A percentile compares a stretch with the other conserved stretches of the same genome.
Evolutionary conservation across 2,113 vertebrate species (phyloP).

Genomic region (Otocyon megalotis): DNA sequence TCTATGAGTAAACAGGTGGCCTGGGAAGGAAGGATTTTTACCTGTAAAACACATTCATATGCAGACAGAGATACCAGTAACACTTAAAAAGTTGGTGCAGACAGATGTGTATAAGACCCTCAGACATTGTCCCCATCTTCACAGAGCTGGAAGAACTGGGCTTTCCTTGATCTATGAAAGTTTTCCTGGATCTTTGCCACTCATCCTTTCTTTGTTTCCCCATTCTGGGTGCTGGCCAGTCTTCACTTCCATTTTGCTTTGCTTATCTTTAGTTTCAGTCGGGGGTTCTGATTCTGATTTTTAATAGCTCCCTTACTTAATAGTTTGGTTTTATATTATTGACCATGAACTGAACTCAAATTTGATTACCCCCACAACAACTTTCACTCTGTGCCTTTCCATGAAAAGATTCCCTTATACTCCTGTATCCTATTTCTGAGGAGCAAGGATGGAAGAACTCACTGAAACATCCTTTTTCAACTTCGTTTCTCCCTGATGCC

Average conservation of each 20-base stretch:
- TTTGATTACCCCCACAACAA: neutral
- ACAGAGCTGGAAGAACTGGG: neutral
- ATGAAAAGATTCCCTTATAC: neutral
- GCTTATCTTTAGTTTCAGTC: neutral
- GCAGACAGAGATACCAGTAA: neutral
- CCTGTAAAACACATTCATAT: neutral
- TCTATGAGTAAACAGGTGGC: neutral
- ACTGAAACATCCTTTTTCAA: neutral
- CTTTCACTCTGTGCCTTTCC: neutral
- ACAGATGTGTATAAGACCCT: neutral
- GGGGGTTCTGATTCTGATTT: neutral
- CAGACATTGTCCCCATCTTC: neutral
- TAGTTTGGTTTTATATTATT: neutral
- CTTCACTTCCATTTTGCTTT: neutral
- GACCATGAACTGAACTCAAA: constrained; percentile 26
- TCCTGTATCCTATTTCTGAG: neutral
- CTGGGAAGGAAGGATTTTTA: neutral
- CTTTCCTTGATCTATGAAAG: neutral
- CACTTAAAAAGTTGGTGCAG: neutral
- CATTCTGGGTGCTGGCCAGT: neutral
- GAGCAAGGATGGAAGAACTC: neutral
- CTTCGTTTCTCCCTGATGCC: neutral
- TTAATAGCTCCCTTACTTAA: neutral
- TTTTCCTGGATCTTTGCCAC: neutral
- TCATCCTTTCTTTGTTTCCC: neutral